These are phyloP conservation scores for Noctua fimbriata DNA, from an alignment of 2,888 invertebrate genomes.

Conservation along the genomic window DNA sequence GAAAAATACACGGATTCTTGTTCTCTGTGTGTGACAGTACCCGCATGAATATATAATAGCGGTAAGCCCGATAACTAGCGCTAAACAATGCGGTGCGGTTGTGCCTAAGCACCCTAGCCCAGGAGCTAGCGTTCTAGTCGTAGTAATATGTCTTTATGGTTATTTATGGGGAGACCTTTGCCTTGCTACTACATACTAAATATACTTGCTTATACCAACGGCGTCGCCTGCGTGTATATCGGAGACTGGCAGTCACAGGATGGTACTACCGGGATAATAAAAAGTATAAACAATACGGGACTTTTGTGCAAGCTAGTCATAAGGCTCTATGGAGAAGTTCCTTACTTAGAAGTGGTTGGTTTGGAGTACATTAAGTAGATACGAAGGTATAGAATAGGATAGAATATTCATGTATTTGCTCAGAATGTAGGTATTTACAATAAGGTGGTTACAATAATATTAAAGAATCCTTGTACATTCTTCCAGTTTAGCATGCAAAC, in stretches of 20 bases:
- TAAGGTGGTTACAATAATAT: too few relatives aligned
- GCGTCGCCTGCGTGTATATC: neutral
- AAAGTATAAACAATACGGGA: too few relatives aligned
- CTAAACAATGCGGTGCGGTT: conserved; percentile 17
- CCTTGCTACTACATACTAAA: neutral
- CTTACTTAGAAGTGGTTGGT: too few relatives aligned
- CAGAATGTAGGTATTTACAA: too few relatives aligned
- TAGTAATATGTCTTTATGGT: conserved; percentile 1
- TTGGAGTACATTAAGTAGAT: too few relatives aligned
- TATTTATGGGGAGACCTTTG: neutral
- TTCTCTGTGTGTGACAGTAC: conserved; percentile 26
- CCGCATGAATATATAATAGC: conserved; percentile 50
- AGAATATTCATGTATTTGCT: too few relatives aligned
- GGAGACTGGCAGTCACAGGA: neutral
- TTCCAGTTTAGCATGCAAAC: too few relatives aligned
- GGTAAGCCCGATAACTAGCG: conserved; percentile 23
- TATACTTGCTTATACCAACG: neutral
- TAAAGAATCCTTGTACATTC: too few relatives aligned
- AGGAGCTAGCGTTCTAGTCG: conserved; percentile 31
- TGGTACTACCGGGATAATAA: neutral
- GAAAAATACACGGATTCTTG: neutral
- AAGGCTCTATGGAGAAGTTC: too few relatives aligned
- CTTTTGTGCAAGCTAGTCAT: too few relatives aligned
- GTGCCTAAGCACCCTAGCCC: conserved; percentile 19
- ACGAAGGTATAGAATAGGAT: too few relatives aligned